Conservation (phyloP, 1,140 invertebrate species). For the Drosophila persimilis region DNA sequence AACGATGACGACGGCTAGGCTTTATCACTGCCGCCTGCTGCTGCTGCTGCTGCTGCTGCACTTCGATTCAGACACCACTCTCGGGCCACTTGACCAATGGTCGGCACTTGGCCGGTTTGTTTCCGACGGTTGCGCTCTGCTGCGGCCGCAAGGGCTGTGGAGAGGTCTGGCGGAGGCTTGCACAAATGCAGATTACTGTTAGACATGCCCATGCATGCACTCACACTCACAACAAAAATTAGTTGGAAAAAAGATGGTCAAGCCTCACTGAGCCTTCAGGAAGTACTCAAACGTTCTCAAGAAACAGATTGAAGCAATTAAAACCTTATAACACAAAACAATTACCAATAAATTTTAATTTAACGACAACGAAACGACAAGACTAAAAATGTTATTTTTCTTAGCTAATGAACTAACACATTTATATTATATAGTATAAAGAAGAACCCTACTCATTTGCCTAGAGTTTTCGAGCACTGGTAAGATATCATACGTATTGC, state of each 20-base stretch:
- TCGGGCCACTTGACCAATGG: not conserved
- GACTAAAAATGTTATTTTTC: too few species aligned
- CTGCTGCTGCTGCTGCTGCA: not conserved
- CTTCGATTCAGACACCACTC: too few species aligned
- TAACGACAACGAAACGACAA: too few species aligned
- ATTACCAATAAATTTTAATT: too few species aligned
- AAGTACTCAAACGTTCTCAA: not conserved
- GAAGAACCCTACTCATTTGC: too few species aligned
- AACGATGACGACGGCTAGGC: constrained; percentile 34
- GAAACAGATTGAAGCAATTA: too few species aligned
- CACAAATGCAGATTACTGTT: constrained; percentile 45
- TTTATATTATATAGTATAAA: too few species aligned
- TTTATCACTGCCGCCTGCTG: constrained; percentile 16
- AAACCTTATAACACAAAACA: too few species aligned
- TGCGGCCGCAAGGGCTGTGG: constrained; percentile 27
- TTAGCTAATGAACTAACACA: too few species aligned
- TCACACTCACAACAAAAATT: constrained; percentile 10
- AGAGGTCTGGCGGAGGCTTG: constrained; percentile 30
- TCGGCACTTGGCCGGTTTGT: constrained; percentile 55
- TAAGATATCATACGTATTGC: too few species aligned
- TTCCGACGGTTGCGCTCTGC: constrained; percentile 68
- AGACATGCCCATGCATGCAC: constrained; percentile 11
- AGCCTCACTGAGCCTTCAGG: constrained; percentile 27
- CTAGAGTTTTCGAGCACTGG: too few species aligned
- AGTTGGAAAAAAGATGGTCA: not conserved